These are phyloP conservation scores for Hapalemur alaotrensis DNA, from an alignment of 2,797 vertebrate genomes.

Conservation along the genomic window DNA sequence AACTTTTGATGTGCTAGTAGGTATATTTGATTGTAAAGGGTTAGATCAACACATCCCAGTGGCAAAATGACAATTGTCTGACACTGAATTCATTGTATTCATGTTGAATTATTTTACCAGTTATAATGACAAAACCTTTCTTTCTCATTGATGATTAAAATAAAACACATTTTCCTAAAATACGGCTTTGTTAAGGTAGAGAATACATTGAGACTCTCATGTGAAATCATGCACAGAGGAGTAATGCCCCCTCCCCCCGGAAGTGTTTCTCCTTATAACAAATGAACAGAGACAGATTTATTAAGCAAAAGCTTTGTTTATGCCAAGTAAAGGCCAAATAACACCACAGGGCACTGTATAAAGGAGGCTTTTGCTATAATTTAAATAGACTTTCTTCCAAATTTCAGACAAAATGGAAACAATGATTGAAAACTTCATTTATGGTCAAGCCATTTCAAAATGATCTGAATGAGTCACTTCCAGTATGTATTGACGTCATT, in stretches of 20 bases:
- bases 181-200: not conserved
- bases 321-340: slow-evolving; percentile 44
- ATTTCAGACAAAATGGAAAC: slow-evolving; percentile 32
- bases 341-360: not conserved
- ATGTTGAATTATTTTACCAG: slow-evolving; percentile 43
- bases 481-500: not conserved
- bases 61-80: not conserved
- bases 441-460: slow-evolving; percentile 14
- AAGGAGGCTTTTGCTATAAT: not conserved
- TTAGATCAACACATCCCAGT: not conserved
- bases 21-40: not conserved
- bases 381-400: not conserved
- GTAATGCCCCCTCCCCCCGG: not conserved
- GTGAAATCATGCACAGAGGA: not conserved
- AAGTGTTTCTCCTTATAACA: slow-evolving; percentile 20
- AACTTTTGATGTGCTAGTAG: slow-evolving; percentile 28
- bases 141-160: slow-evolving; percentile 21
- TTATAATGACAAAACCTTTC: not conserved
- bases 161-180: not conserved
- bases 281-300: slow-evolving; percentile 12
- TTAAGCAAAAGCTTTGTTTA: slow-evolving; percentile 48
- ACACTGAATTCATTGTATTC: not conserved
- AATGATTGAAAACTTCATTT: not conserved
- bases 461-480: not conserved
- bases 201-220: not conserved